Evolutionary conservation across 1,140 invertebrate species (phyloP).

Genomic region (Venturia canescens): DNA sequence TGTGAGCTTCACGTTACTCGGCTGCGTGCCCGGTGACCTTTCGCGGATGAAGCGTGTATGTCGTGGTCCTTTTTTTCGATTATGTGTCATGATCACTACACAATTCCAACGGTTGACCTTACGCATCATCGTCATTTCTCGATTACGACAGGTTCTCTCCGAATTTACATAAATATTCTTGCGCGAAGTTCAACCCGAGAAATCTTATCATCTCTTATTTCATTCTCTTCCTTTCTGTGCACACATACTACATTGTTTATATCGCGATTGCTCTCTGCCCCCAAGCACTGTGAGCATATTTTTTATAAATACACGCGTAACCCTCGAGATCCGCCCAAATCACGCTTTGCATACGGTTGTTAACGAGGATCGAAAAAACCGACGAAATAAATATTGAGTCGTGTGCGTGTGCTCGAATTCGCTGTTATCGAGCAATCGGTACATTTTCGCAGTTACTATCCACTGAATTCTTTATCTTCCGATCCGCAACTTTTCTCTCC

Average conservation of each 20-base stretch:
- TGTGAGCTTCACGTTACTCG: neutral
- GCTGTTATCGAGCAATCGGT: no score
- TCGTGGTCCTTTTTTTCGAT: neutral
- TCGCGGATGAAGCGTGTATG: neutral
- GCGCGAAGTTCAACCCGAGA: neutral
- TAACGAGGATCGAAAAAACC: no score
- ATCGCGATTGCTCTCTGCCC: neutral
- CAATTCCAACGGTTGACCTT: neutral
- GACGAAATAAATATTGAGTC: no score
- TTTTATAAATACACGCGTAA: neutral
- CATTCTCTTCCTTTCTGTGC: no score
- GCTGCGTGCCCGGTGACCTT: neutral
- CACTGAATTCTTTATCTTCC: no score
- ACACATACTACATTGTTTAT: neutral
- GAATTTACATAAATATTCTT: neutral
- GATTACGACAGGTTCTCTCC: slow-evolving; percentile 13
- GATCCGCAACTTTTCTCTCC: no score
- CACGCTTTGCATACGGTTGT: neutral
- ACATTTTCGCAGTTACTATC: no score
- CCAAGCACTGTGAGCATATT: neutral
- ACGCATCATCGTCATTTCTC: neutral
- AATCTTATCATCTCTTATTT: neutral
- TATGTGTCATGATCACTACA: neutral
- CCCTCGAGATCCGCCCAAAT: neutral
- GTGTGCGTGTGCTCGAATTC: no score